These are phyloP conservation scores for Dendronephthya gigantea DNA, from an alignment of 64 coral and sea anemone genomes.

Conservation along the genomic window DNA sequence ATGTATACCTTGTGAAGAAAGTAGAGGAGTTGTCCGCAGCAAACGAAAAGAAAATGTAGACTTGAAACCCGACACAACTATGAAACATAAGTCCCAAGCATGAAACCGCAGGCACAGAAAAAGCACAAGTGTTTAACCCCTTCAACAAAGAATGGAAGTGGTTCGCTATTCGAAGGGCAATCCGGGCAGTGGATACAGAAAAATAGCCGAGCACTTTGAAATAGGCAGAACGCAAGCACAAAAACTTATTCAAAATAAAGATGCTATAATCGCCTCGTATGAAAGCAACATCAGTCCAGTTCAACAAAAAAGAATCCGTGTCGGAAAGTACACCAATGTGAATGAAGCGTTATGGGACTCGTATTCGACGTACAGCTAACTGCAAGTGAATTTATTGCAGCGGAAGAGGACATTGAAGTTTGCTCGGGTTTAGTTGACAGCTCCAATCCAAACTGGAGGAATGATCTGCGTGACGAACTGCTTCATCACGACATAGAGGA, in stretches of 20 bases:
- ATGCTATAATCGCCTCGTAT: conserved; percentile 19
- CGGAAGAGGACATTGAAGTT: too few relatives aligned
- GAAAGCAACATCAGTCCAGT: conserved; percentile 23
- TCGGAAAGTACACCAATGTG: conserved; percentile 32
- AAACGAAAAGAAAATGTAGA: conserved; percentile 28
- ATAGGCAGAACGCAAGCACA: conserved; percentile 37
- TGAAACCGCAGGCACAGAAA: not conserved
- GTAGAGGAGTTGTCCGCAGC: conserved; percentile 23
- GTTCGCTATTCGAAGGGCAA: conserved; percentile 23
- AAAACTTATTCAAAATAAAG: conserved; percentile 39
- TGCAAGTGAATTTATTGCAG: too few relatives aligned
- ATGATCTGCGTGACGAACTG: too few relatives aligned
- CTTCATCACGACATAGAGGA: too few relatives aligned
- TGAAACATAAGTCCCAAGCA: not conserved
- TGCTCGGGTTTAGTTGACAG: too few relatives aligned
- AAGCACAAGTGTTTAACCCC: conserved; percentile 40
- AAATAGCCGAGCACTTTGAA: conserved; percentile 35
- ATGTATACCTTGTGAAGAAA: conserved; percentile 24
- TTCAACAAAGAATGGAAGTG: conserved; percentile 36
- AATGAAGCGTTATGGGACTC: conserved; percentile 48
- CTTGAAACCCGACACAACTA: conserved; percentile 16
- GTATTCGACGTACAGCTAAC: conserved; percentile 39
- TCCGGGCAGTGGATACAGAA: conserved; percentile 31
- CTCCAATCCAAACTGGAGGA: too few relatives aligned
- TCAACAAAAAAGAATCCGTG: conserved; percentile 29